phyloP scores from a whole-genome alignment of 2,113 vertebrate species.

The Leuciscus idus region DNA sequence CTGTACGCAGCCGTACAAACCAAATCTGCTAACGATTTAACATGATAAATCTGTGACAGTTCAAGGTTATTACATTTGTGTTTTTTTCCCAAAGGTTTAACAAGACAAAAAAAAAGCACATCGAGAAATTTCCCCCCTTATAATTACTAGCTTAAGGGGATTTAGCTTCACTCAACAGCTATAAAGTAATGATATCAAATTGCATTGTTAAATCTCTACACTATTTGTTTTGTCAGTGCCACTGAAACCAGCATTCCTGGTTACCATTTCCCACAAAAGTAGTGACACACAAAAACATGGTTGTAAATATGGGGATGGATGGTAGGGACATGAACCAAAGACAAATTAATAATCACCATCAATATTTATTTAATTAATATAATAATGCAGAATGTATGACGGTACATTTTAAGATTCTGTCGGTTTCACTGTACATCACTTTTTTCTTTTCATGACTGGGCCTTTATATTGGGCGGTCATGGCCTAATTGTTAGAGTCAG shows the following conservation, averaged over 20 bases:
- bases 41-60: constrained; percentile 5
- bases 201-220: background rate
- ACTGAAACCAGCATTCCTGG: background rate
- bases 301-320: background rate
- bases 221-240: background rate
- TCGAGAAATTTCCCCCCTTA: background rate
- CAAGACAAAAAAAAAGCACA: background rate
- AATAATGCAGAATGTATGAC: background rate
- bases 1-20: too few relatives aligned
- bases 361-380: background rate
- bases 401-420: too few relatives aligned
- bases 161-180: background rate
- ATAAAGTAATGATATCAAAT: constrained; percentile 22
- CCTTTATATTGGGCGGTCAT: too few relatives aligned
- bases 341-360: background rate
- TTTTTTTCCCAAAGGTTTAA: constrained; percentile 30
- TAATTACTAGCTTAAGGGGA: constrained; percentile 3
- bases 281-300: background rate
- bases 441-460: too few relatives aligned
- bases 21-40: constrained; percentile 7
- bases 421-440: too few relatives aligned
- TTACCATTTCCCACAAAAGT: background rate
- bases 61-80: constrained; percentile 8
- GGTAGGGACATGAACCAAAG: background rate
- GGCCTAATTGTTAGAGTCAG: too few relatives aligned